Percentiles rank a stretch among this genome's conserved stretches.
These are phyloP conservation scores for Drosophila yooni DNA, from an alignment of 2,888 invertebrate genomes.

Conservation along the genomic window DNA sequence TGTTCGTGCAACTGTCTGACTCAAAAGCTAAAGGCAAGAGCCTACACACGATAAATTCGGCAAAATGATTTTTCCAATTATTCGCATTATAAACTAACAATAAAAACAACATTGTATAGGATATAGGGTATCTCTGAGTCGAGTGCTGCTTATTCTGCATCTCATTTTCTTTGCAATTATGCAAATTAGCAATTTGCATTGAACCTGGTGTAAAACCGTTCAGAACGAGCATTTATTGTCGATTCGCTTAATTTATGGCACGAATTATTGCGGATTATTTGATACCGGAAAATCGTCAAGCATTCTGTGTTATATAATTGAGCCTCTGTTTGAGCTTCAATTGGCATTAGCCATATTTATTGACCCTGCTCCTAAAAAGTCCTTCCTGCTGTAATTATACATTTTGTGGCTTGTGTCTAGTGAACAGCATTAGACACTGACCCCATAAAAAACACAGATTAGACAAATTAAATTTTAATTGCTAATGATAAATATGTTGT, in stretches of 20 bases:
- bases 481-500: constrained; percentile 50
- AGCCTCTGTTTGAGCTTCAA: neutral
- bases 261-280: constrained; percentile 46
- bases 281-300: constrained; percentile 38
- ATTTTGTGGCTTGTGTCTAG: constrained; percentile 1
- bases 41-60: neutral
- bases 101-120: neutral
- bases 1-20: neutral
- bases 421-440: constrained; percentile 30
- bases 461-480: constrained; percentile 57
- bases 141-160: neutral
- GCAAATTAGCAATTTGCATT: constrained; percentile 21
- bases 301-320: constrained; percentile 11
- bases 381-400: constrained; percentile 18
- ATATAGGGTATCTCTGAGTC: neutral
- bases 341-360: neutral
- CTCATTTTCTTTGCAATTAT: neutral
- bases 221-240: constrained; percentile 32
- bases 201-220: too few relatives aligned
- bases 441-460: constrained; percentile 50
- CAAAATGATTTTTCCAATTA: neutral
- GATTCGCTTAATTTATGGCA: constrained; percentile 56
- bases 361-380: constrained; percentile 18
- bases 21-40: neutral
- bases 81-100: neutral